Evolutionary conservation across 2,888 invertebrate species (phyloP), one percentile per base, ranked within the genome.

Genomic region (Mythimna albipuncta): DNA sequence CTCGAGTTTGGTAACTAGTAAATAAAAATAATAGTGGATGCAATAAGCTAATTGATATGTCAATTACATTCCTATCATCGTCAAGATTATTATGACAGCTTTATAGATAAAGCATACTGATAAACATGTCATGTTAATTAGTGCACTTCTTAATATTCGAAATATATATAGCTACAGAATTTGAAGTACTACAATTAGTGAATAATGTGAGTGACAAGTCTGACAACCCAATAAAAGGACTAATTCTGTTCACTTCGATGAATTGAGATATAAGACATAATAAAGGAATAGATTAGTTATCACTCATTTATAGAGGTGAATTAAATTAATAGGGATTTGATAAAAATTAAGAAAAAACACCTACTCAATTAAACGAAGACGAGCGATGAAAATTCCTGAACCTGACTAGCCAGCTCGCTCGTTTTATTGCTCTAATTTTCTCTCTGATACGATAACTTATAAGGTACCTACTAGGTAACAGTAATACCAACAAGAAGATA

Each of bases 21-120:
- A 62, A 63, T 72, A 73, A 72, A 82, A 81, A 73, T 70, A 74
- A 69, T 66, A 79, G 67, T 75, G 64, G 74, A 66, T 75, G 65
- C 64, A 83, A 71, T 73, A 74, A 68, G 63, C 72, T 72, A 82
- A 66, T 79, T 82, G 79, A 85, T 85, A 85, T 68, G 85, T 85
- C 85, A 85, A 75, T 84, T 65, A 84, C 72, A 63, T 70, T 70
- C 73, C 75, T 75, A 79, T 79, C 82, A 79, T 77, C 76, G 82
- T 85, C 75, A 79, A 82, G 72, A 82, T 79, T 77, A 84, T 81
- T 72, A 72, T 76, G 82, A 84, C 82, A 75, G 78, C 63, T 73
- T 68, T 59, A 68, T 57, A 76, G 78, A 83, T 83, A 83, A 83
- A 79, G 65, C 74, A 74, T 68, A 79, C 80, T 74, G 83, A 81